Evolutionary conservation across 2,888 invertebrate species (phyloP), one percentile per base, ranked within the genome.

Genomic region (Andrena trimmerana): DNA sequence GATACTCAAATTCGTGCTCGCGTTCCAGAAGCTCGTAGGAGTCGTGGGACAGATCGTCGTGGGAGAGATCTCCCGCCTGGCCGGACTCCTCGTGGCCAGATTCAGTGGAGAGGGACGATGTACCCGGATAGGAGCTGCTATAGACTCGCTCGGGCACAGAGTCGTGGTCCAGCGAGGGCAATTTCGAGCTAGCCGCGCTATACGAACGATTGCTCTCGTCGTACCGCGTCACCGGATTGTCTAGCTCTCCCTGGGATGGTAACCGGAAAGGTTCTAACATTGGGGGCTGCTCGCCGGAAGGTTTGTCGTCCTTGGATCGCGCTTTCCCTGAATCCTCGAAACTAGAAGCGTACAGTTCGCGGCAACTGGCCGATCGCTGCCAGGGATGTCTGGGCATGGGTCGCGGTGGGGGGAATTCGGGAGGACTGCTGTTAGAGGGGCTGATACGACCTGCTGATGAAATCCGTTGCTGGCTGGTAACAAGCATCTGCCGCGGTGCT

Each of bases 31-130:
- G 94, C 93, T 98, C 98, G 93, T 98, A 98, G 90, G 97, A 98
- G 93, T 98, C 98, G 93, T 98, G 98, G 48, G 98, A 97, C 42
- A 98, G 95, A 94, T 98, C 98, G 92, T 98, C 98, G 93, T 97
- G 97, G 10, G 97, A 97, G 81, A 96, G 94, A 88, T 96, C 96
- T 86, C 96, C 96, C 78, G 95, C 95, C 20, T 96, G 96, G n/a
- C 95, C 95, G 90, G 95, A 95, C 89, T 96, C 96, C 89, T 96
- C 95, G 90, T 94, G 94, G 68, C 94, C 94, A 42, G 96, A 96
- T 91, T 96, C 96, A 92, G 96, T 96, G 48, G 95, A 95, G 81
- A 95, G 93, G 77, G 96, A 96, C 4, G 96, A 96, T 70, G 97
- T 97, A 76, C 98, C 98, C 29, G 98, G 98, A 94, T 97, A 98